phyloP scores from a whole-genome alignment of 2,797 vertebrate species.

The Hybognathus amarus region DNA sequence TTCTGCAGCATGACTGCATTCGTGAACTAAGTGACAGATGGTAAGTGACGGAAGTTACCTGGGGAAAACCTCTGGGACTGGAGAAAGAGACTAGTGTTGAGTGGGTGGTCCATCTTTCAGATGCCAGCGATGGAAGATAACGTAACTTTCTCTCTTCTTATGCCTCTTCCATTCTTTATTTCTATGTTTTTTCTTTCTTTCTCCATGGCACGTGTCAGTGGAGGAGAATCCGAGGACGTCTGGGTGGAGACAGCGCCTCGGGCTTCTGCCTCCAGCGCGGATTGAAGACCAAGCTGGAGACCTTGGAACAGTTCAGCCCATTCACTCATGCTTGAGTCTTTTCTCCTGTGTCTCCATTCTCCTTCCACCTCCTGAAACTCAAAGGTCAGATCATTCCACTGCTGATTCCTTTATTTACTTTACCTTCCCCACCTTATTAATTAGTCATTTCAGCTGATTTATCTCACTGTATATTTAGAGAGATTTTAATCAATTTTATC shows the following conservation, averaged over 20 bases:
- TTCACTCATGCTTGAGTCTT: constrained; percentile 31
- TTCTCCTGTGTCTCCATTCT: constrained; percentile 22
- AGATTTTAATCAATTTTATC: neutral
- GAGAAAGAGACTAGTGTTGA: constrained; percentile 36
- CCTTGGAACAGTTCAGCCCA: constrained; percentile 33
- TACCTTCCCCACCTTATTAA: neutral
- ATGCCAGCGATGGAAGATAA: constrained; percentile 35
- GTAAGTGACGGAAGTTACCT: constrained; percentile 50
- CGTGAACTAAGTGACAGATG: constrained; percentile 32
- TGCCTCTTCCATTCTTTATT: neutral
- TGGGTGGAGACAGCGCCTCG: constrained; percentile 46
- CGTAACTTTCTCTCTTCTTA: constrained; percentile 1
- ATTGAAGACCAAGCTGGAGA: constrained; percentile 46
- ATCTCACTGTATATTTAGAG: neutral
- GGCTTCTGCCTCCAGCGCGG: constrained; percentile 57
- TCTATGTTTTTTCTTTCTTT: neutral
- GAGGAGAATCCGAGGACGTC: constrained; percentile 47
- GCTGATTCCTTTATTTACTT: neutral
- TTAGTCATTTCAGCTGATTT: neutral
- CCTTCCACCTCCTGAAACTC: constrained; percentile 12
- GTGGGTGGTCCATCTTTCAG: constrained; percentile 42
- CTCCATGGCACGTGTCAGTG: constrained; percentile 35
- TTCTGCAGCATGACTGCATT: constrained; percentile 36
- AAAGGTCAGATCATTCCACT: constrained; percentile 15
- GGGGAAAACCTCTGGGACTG: constrained; percentile 29